Evolutionary conservation across 2,113 vertebrate species (phyloP).

Genomic region (Xenus cinereus): DNA sequence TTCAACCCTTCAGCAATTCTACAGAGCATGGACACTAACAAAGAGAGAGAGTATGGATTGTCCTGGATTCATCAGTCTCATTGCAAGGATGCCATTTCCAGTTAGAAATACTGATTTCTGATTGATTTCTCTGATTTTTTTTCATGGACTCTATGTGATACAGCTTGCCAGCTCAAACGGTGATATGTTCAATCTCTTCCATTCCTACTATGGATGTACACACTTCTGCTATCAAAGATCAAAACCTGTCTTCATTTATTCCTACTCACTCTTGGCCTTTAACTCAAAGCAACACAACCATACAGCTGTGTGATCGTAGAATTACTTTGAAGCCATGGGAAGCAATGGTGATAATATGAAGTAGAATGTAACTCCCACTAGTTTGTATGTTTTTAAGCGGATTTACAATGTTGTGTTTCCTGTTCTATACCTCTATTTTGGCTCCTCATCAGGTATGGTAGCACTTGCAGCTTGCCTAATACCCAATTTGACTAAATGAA

Average conservation of each 20-base stretch:
- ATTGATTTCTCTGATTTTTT: background rate
- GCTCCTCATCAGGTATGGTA: background rate
- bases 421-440: background rate
- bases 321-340: background rate
- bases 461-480: background rate
- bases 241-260: background rate
- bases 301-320: background rate
- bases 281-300: background rate
- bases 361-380: background rate
- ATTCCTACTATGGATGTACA: accelerated
- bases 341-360: background rate
- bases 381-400: background rate
- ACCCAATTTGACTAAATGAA: background rate
- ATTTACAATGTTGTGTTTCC: background rate
- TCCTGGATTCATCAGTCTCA: background rate
- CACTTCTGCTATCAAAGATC: background rate
- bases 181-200: background rate
- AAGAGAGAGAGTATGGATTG: too few species aligned
- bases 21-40: background rate
- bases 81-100: background rate
- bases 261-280: background rate
- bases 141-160: background rate
- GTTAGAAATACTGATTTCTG: background rate
- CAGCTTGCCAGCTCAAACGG: background rate
- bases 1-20: background rate